A percentile compares a stretch with the other conserved stretches of the same genome.
These are phyloP conservation scores for Limenitis camilla DNA, from an alignment of 2,888 invertebrate genomes.

Conservation along the genomic window DNA sequence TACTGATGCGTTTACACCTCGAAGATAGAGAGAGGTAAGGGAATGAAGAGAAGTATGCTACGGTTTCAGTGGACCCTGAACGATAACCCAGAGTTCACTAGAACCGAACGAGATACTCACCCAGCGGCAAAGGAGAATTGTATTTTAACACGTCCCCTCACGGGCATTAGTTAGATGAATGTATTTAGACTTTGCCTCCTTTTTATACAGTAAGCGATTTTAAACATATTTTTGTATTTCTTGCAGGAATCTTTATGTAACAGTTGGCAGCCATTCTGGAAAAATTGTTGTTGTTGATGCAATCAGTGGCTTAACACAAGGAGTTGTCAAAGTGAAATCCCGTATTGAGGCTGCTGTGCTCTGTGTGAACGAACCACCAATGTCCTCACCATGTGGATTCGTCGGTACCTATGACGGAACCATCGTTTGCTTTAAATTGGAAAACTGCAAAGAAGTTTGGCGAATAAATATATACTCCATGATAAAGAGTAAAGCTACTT, in stretches of 20 bases:
- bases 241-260: slow-evolving; percentile 55
- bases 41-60: no score
- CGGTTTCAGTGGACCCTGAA: no score
- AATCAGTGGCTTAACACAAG: slow-evolving; percentile 64
- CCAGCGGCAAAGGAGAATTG: no score
- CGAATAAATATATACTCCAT: slow-evolving; percentile 73
- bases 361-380: slow-evolving; percentile 42
- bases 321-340: slow-evolving; percentile 73
- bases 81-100: no score
- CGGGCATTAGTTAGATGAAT: no score
- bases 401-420: slow-evolving; percentile 86
- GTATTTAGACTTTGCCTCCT: no score
- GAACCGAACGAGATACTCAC: no score
- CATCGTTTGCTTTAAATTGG: slow-evolving; percentile 78
- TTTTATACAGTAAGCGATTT: no score
- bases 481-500: slow-evolving; percentile 76
- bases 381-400: slow-evolving; percentile 59
- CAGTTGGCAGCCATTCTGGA: slow-evolving; percentile 79
- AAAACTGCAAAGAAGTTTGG: slow-evolving; percentile 76
- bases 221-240: no score
- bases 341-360: slow-evolving; percentile 82
- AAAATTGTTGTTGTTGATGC: slow-evolving; percentile 76
- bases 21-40: no score
- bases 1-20: no score
- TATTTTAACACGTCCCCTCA: no score